A percentile compares a stretch with the other conserved stretches of the same genome.
Conservation (phyloP, 2,113 vertebrate species). For the Cinclus mexicanus region DNA sequence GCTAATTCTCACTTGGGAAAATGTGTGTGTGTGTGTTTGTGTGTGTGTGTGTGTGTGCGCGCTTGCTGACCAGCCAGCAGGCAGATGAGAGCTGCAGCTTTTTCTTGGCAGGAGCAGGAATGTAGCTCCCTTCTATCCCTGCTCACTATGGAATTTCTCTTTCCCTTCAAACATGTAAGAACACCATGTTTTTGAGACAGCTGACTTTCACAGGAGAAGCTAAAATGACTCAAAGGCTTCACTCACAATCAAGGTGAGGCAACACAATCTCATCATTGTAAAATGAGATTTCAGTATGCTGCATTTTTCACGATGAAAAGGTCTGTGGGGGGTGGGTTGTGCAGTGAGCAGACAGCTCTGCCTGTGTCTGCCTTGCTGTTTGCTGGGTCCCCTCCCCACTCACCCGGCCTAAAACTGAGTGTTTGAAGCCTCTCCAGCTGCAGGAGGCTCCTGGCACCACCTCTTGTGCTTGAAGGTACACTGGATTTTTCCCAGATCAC, state of each 20-base stretch:
- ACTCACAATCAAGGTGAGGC: background rate
- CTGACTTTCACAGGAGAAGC: background rate
- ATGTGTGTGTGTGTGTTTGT: background rate
- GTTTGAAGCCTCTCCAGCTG: background rate
- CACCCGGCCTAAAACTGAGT: background rate
- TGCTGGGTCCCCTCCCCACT: background rate
- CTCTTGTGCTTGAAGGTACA: background rate
- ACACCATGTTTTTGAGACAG: background rate
- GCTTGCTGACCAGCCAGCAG: background rate
- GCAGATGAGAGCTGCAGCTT: background rate
- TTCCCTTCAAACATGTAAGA: background rate
- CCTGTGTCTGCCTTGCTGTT: background rate
- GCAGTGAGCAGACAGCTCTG: background rate
- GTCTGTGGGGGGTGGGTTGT: background rate
- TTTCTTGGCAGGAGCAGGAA: background rate
- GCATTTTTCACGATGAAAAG: background rate
- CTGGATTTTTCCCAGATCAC: background rate
- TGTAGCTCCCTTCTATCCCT: background rate
- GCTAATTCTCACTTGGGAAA: background rate
- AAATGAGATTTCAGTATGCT: background rate
- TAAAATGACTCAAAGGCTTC: background rate
- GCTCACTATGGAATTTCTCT: background rate
- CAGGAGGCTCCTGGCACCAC: background rate
- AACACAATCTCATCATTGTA: accelerated
- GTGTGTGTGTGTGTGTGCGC: background rate